A percentile compares a stretch with the other conserved stretches of the same genome.
These are phyloP conservation scores for Corticium candelabrum DNA, from an alignment of 37 sponge, comb jelly and placozoan species.

Conservation along the genomic window DNA sequence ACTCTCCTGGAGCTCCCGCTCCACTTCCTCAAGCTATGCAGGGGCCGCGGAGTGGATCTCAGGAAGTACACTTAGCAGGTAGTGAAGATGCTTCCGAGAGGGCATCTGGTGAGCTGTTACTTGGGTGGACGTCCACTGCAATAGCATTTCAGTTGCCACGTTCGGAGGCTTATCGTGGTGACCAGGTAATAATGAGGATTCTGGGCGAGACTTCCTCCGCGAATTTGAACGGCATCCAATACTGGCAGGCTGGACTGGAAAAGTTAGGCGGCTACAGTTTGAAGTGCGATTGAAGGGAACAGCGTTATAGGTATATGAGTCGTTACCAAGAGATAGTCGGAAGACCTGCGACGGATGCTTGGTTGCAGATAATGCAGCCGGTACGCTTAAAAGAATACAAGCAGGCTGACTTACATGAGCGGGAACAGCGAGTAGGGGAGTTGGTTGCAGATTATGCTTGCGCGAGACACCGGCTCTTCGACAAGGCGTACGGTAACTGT, in stretches of 20 bases:
- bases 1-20: no score
- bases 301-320: not conserved
- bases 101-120: no score
- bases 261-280: not conserved
- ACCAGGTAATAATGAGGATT: not conserved
- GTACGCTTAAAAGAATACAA: not conserved
- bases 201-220: not conserved
- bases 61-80: no score
- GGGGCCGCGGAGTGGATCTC: no score
- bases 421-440: not conserved
- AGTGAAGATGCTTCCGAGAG: no score
- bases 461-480: not conserved
- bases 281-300: not conserved
- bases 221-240: not conserved
- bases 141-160: not conserved
- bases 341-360: not conserved
- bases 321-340: not conserved
- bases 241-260: not conserved
- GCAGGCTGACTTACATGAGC: not conserved
- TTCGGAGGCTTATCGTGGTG: not conserved
- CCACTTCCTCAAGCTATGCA: no score
- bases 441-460: not conserved
- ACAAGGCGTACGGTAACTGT: not conserved
- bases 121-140: not conserved
- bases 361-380: not conserved